Percentiles rank a stretch among this genome's conserved stretches.
Conservation (phyloP, 2,113 vertebrate genomes). For the Arenaria interpres region DNA sequence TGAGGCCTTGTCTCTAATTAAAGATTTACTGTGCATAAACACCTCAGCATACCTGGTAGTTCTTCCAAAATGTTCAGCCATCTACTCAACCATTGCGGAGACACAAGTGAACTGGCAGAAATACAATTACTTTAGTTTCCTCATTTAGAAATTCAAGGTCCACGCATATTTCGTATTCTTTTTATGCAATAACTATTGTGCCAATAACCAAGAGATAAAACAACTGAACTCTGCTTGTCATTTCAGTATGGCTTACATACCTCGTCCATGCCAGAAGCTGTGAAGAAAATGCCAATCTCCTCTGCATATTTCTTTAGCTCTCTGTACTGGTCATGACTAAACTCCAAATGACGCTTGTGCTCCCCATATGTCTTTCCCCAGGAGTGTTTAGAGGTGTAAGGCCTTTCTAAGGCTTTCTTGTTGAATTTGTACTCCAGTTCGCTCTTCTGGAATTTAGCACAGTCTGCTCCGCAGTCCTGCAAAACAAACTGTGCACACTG, state of each 20-base stretch:
- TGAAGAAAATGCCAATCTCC: conserved; percentile 94
- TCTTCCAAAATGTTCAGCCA: neutral
- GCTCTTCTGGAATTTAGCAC: conserved; percentile 98
- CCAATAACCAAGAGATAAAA: neutral
- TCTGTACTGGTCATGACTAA: conserved; percentile 90
- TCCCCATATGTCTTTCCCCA: conserved; percentile 94
- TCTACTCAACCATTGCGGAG: neutral
- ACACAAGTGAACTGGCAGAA: neutral
- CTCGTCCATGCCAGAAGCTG: conserved; percentile 98
- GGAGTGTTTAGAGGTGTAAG: conserved; percentile 87
- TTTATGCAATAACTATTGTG: neutral
- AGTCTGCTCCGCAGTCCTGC: conserved; percentile 94
- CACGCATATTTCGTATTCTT: neutral
- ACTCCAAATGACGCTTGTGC: conserved; percentile 94
- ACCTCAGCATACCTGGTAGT: neutral
- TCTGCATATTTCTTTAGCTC: conserved; percentile 88
- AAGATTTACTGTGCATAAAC: neutral
- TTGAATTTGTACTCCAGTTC: conserved; percentile 94
- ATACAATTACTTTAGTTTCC: neutral
- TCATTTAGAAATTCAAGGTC: neutral
- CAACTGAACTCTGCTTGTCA: neutral
- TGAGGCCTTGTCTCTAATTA: neutral
- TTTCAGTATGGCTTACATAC: conserved; percentile 63
- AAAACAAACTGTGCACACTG: neutral
- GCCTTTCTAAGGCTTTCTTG: conserved; percentile 85